phyloP scores from a whole-genome alignment of 1,140 invertebrate genomes.

The Babylonia areolata region DNA sequence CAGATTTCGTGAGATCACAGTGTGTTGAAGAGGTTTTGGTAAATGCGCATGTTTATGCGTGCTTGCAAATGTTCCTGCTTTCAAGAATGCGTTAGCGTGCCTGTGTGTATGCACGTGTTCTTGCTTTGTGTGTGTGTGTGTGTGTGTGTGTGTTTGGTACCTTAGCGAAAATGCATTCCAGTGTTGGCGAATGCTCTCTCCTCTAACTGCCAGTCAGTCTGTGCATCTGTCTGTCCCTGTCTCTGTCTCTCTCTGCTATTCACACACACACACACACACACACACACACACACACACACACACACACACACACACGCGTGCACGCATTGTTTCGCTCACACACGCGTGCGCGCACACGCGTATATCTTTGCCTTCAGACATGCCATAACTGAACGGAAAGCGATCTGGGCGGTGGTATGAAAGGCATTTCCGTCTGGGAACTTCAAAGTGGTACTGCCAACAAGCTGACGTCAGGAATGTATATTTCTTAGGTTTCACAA shows the following conservation, averaged over 20 bases:
- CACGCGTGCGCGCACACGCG: not conserved
- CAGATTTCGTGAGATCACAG: too few species aligned
- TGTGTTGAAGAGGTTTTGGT: too few species aligned
- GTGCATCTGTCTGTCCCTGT: too few species aligned
- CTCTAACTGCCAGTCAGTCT: not conserved
- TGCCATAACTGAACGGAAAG: not conserved
- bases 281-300: slow-evolving; percentile 19
- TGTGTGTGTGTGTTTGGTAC: too few species aligned
- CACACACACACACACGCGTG: not conserved
- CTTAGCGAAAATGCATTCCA: too few species aligned
- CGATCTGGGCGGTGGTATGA: not conserved
- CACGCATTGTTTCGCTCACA: not conserved
- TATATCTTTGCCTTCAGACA: not conserved
- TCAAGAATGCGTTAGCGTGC: too few species aligned
- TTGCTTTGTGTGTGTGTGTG: too few species aligned
- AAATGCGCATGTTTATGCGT: too few species aligned
- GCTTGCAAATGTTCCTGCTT: too few species aligned
- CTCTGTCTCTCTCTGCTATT: too few species aligned
- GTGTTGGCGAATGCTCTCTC: not conserved
- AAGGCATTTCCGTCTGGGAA: not conserved
- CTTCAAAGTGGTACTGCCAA: not conserved
- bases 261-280: slow-evolving; percentile 5
- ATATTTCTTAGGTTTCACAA: not conserved
- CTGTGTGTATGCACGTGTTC: too few species aligned
- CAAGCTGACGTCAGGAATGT: not conserved